Evolutionary conservation across 1,140 invertebrate genomes (phyloP).

Genomic region (Mesaphorura yosii): DNA sequence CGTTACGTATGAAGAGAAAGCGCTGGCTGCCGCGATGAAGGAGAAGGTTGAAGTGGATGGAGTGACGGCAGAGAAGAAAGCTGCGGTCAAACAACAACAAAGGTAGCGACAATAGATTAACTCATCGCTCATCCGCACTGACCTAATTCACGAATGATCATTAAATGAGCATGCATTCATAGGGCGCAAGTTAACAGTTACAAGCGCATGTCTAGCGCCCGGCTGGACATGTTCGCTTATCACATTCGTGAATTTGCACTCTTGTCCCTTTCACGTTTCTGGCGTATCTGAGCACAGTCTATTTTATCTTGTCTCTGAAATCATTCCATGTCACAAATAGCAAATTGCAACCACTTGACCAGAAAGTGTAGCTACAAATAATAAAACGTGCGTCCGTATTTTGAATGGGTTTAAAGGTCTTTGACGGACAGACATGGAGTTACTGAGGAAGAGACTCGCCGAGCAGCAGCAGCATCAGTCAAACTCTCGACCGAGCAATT

Average conservation of each 20-base stretch:
- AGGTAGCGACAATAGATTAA: constrained; percentile 8
- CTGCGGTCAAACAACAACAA: constrained; percentile 52
- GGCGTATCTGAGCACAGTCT: too few relatives aligned
- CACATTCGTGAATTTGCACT: too few relatives aligned
- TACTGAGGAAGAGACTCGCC: constrained; percentile 68
- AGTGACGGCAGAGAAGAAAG: constrained; percentile 59
- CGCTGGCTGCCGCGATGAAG: constrained; percentile 44
- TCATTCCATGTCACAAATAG: too few relatives aligned
- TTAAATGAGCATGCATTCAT: too few relatives aligned
- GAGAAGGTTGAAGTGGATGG: constrained; percentile 59
- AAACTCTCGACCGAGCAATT: constrained; percentile 73
- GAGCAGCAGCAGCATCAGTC: constrained; percentile 58
- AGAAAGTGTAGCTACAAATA: too few relatives aligned
- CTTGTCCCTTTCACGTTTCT: too few relatives aligned
- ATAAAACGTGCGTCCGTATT: not conserved
- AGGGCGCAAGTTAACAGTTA: too few relatives aligned
- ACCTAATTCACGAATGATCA: too few relatives aligned
- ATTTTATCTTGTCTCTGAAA: too few relatives aligned
- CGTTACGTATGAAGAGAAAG: constrained; percentile 61
- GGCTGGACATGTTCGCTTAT: too few relatives aligned
- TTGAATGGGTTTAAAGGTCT: constrained; percentile 43
- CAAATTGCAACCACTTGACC: too few relatives aligned
- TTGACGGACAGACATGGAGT: constrained; percentile 69
- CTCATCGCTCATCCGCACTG: not conserved
- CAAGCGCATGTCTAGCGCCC: too few relatives aligned